Base-by-base conservation (phyloP, 1,140 invertebrate genomes). In the Elymnias hypermnestra region DNA sequence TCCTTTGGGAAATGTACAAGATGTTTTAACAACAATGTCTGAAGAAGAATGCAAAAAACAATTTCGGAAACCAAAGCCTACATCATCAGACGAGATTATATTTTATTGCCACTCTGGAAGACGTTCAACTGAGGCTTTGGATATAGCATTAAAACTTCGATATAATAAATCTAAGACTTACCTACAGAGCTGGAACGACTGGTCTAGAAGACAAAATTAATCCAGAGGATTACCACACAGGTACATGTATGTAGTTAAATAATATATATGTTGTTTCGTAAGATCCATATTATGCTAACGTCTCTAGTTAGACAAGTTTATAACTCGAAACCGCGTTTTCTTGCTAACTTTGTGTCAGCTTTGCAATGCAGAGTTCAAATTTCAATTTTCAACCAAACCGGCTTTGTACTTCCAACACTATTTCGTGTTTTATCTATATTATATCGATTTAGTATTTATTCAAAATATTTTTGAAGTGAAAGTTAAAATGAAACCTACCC, bases 121-220 rank as follows among this genome's bases (percentile, higher is more conserved):
- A 13, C 67, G 89, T 2, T 88, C 89, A 1, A 68, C 73, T 23
- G 81, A 87, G 50, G 89, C 88, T 7, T 64, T 88, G 2, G 77
- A 88, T 19, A 60, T 76, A 45, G 88, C 88, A 26, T 48, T 82
- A 6, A 72, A 77, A 12, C 35, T 88, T 41, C 88, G 89, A 41
- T 89, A 81, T 52, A 46, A 46, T 12, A 89, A 88, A 93, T 88
- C 88, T 92, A 83, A 94, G 91, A 87, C 95, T 90, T 81, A 98
- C 95, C 59, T 95, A 91, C 88, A 96, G 93, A 90, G 96, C 92
- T 89, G 96, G 94, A 85, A 93, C 90, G 61, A 95, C 90, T 85
- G 96, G 88, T 75, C 77, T 14, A 71, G 75, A 18, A 87, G 71
- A 55, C 67, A 86, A 33, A 72, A 73, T 36, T 66, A 8, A 39